Percentiles rank a stretch among this genome's conserved stretches.
phyloP scores from a whole-genome alignment of 1,140 invertebrate species.

The Orchesella cincta region DNA sequence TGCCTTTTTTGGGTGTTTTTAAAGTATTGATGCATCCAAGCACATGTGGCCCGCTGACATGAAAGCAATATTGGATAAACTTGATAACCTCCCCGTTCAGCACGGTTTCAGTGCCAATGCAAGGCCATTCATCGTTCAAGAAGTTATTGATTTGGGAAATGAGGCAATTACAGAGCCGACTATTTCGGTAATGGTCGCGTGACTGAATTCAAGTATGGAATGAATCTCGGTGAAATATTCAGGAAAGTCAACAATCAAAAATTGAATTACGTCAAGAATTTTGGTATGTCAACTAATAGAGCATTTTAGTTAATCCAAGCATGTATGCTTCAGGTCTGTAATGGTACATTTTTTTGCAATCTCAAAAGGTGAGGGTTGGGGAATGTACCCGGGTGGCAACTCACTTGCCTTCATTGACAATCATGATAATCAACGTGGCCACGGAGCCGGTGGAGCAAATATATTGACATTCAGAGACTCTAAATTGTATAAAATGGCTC shows the following conservation, averaged over 20 bases:
- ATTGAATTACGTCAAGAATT: conserved; percentile 31
- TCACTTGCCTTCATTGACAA: conserved; percentile 62
- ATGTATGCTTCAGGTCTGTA: too few species aligned
- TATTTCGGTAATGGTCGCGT: conserved; percentile 59
- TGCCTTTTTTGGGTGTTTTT: too few species aligned
- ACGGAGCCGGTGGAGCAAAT: conserved; percentile 58
- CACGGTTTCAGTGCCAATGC: conserved; percentile 52
- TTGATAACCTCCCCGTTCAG: conserved; percentile 54
- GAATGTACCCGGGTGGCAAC: conserved; percentile 52
- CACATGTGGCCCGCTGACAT: conserved; percentile 64
- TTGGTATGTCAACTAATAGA: too few species aligned
- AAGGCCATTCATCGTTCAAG: conserved; percentile 59
- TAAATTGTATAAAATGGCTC: conserved; percentile 64
- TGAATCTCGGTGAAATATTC: conserved; percentile 54
- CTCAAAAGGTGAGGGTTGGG: conserved; percentile 57
- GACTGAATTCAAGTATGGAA: conserved; percentile 65
- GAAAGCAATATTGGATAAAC: conserved; percentile 53
- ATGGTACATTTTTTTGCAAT: too few species aligned
- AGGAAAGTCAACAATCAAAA: conserved; percentile 49
- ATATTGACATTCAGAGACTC: conserved; percentile 63
- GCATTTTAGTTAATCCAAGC: too few species aligned
- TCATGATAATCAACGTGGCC: conserved; percentile 71
- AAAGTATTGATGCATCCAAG: conserved; percentile 60
- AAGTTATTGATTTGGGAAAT: conserved; percentile 62
- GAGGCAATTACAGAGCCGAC: conserved; percentile 56